Conservation (phyloP, 2,113 vertebrate genomes). For the Empidonax alnorum region DNA sequence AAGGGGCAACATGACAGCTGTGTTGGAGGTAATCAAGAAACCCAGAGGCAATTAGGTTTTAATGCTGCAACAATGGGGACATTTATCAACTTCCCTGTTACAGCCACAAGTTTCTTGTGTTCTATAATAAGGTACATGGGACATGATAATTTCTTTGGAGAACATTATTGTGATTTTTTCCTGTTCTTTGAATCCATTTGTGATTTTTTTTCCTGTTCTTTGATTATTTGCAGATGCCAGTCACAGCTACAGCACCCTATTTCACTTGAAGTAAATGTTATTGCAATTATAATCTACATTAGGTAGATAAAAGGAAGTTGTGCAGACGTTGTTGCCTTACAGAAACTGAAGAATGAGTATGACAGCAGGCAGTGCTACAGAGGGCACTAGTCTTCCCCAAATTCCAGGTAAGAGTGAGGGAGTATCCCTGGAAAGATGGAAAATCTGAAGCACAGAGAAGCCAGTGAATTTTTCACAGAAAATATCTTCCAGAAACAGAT, state of each 20-base stretch:
- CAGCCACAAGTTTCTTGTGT: neutral
- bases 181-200: neutral
- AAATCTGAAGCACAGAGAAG: neutral
- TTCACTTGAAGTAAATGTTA: neutral
- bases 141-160: neutral
- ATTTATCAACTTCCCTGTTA: neutral
- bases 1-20: constrained; percentile 26
- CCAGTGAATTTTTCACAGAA: neutral
- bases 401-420: neutral
- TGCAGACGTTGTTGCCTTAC: neutral
- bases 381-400: neutral
- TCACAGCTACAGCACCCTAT: neutral
- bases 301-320: neutral
- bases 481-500: neutral
- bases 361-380: neutral
- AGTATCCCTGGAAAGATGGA: neutral
- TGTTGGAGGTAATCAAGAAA: constrained; percentile 57
- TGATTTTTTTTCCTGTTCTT: neutral
- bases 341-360: neutral
- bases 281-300: neutral
- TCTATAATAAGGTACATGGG: neutral
- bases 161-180: neutral
- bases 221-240: neutral
- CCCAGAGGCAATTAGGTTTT: constrained; percentile 41
- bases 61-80: constrained; percentile 36